Percentiles rank a stretch among this genome's conserved stretches.
Conservation (phyloP, 2,113 vertebrate genomes). For the Edolisoma coerulescens region DNA sequence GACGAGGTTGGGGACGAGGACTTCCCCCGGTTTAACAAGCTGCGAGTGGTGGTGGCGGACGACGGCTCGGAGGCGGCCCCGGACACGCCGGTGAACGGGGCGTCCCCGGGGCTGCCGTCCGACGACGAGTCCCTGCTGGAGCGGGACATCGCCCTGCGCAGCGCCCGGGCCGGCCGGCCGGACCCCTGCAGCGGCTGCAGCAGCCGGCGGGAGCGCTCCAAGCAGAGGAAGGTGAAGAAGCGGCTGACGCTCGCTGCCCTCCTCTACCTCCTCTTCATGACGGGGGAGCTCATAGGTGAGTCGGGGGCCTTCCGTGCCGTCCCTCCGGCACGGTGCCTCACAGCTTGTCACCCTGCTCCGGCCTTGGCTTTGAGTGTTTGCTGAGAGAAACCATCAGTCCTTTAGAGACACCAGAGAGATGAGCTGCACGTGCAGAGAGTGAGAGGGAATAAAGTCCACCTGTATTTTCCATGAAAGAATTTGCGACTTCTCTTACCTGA, state of each 20-base stretch:
- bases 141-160: conserved; percentile 53
- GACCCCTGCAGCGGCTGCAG: conserved; percentile 84
- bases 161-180: conserved; percentile 49
- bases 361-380: neutral
- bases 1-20: conserved; percentile 82
- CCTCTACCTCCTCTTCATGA: conserved; percentile 94
- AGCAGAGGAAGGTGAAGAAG: conserved; percentile 80
- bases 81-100: conserved; percentile 72
- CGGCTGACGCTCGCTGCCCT: conserved; percentile 80
- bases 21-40: conserved; percentile 82
- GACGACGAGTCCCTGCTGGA: conserved; percentile 87
- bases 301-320: neutral
- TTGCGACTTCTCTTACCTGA: neutral
- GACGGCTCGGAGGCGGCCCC: conserved; percentile 66
- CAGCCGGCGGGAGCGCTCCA: conserved; percentile 72
- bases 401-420: neutral
- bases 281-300: conserved; percentile 92
- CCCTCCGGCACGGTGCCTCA: neutral
- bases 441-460: neutral
- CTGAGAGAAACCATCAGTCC: neutral
- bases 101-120: conserved; percentile 59
- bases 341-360: neutral
- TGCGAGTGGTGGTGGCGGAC: conserved; percentile 88
- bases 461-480: neutral
- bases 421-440: neutral